phyloP scores from a whole-genome alignment of 1,140 invertebrate genomes.

The Conopomorpha cramerella region DNA sequence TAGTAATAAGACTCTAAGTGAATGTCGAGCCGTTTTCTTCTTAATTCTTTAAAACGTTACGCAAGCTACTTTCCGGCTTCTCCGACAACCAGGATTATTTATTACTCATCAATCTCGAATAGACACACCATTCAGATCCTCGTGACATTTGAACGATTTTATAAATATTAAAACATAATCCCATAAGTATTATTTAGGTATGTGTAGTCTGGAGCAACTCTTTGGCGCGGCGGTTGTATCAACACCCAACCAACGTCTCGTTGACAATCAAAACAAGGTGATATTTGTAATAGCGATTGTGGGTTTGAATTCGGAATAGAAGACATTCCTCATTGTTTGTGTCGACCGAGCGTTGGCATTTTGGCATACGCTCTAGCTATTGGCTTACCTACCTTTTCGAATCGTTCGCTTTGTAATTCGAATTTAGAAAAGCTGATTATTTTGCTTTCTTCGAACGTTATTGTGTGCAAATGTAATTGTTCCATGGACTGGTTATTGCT shows the following conservation, averaged over 20 bases:
- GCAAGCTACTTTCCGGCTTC: conserved; percentile 36
- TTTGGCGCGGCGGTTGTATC: no score
- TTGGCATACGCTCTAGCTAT: conserved; percentile 53
- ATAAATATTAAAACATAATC: conserved; percentile 31
- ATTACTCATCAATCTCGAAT: conserved; percentile 54
- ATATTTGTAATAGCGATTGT: no score
- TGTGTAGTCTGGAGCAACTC: no score
- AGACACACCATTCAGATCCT: conserved; percentile 47
- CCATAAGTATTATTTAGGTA: no score
- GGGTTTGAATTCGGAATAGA: conserved; percentile 41
- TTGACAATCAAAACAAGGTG: no score
- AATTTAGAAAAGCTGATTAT: conserved; percentile 43
- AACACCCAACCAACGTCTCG: no score
- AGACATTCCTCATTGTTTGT: conserved; percentile 52
- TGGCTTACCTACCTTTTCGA: conserved; percentile 35
- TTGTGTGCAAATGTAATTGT: conserved; percentile 29
- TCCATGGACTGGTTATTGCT: conserved; percentile 20
- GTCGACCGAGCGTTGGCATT: conserved; percentile 41
- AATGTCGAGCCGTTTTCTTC: not conserved
- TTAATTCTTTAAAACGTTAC: conserved; percentile 25
- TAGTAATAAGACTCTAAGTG: no score
- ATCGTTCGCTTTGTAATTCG: conserved; percentile 14
- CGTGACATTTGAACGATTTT: conserved; percentile 52
- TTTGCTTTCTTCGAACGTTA: conserved; percentile 9
- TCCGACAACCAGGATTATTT: conserved; percentile 31